Evolutionary conservation across 2,888 invertebrate species (phyloP).

Genomic region (Oscheius onirici): DNA sequence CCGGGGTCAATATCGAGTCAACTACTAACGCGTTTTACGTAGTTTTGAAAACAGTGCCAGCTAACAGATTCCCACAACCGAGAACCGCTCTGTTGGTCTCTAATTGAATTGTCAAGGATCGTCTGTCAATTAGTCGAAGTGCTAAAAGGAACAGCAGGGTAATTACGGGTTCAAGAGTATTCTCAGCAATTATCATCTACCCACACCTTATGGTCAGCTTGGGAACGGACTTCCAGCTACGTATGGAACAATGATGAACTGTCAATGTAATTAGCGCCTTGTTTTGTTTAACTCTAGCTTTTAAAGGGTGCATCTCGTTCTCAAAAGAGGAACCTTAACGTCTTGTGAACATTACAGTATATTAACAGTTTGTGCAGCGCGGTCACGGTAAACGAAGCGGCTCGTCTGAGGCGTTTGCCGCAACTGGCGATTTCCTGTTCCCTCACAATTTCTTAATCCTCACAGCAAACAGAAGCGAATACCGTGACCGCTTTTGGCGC

Average conservation of each 20-base stretch:
- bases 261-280: slow-evolving; percentile 13
- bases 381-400: slow-evolving; percentile 33
- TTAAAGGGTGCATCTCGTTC: too few relatives aligned
- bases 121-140: slow-evolving; percentile 24
- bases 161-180: slow-evolving; percentile 23
- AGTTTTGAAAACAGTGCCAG: too few relatives aligned
- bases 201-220: slow-evolving; percentile 23
- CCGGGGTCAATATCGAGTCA: too few relatives aligned
- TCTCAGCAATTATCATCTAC: slow-evolving; percentile 23
- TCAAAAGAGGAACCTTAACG: too few relatives aligned
- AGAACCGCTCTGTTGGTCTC: too few relatives aligned
- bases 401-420: slow-evolving; percentile 25
- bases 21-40: too few relatives aligned
- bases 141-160: slow-evolving; percentile 24
- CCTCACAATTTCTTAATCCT: slow-evolving; percentile 21
- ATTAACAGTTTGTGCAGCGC: slow-evolving; percentile 23
- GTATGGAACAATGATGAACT: slow-evolving; percentile 13
- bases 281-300: neutral
- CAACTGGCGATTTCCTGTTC: slow-evolving; percentile 34
- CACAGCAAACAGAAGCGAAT: slow-evolving; percentile 25
- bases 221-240: slow-evolving; percentile 26
- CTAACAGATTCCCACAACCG: too few relatives aligned
- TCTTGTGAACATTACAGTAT: slow-evolving; percentile 24
- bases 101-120: neutral
- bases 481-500: slow-evolving; percentile 32